Conservation (phyloP, 2,888 invertebrate species). For the Conchocele bisecta region DNA sequence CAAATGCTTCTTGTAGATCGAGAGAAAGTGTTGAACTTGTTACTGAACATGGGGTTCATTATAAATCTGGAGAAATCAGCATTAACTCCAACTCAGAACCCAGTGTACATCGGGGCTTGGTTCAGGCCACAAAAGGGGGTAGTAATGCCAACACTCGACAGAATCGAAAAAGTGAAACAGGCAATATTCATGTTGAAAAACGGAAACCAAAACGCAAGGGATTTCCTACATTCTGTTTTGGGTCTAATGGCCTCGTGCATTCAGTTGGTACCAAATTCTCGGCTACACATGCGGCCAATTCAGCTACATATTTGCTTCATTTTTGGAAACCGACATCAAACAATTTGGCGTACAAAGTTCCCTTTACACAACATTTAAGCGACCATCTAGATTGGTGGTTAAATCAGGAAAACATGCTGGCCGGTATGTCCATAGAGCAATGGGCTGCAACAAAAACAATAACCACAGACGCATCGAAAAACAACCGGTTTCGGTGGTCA, state of each 20-base stretch:
- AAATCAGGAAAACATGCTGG: constrained; percentile 20
- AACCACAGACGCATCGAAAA: constrained; percentile 33
- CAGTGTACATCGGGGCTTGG: constrained; percentile 18
- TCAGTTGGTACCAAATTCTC: constrained; percentile 41
- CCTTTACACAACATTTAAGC: constrained; percentile 8
- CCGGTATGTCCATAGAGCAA: constrained; percentile 23
- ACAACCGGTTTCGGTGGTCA: constrained; percentile 32
- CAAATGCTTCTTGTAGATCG: no score
- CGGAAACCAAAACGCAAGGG: constrained; percentile 1
- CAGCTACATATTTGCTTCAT: no score
- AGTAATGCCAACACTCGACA: constrained; percentile 26
- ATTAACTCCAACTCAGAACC: constrained; percentile 22
- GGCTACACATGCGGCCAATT: constrained; percentile 44
- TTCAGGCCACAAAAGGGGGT: constrained; percentile 17
- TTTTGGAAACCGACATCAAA: constrained; percentile 8
- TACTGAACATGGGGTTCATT: constrained; percentile 44
- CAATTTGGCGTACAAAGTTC: constrained; percentile 6
- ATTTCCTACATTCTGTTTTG: constrained; percentile 22
- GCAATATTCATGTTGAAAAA: constrained; percentile 16
- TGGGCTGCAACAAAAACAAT: constrained; percentile 2
- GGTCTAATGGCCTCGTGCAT: constrained; percentile 39
- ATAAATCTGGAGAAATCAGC: constrained; percentile 41
- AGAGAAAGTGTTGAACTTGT: constrained; percentile 3
- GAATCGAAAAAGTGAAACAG: constrained; percentile 11
- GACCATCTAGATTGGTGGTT: constrained; percentile 35